Percentiles rank a stretch among this genome's conserved stretches.
Evolutionary conservation across 37 sponge, comb jelly and placozoan genomes (phyloP).

Genomic region (Tethya wilhelma): DNA sequence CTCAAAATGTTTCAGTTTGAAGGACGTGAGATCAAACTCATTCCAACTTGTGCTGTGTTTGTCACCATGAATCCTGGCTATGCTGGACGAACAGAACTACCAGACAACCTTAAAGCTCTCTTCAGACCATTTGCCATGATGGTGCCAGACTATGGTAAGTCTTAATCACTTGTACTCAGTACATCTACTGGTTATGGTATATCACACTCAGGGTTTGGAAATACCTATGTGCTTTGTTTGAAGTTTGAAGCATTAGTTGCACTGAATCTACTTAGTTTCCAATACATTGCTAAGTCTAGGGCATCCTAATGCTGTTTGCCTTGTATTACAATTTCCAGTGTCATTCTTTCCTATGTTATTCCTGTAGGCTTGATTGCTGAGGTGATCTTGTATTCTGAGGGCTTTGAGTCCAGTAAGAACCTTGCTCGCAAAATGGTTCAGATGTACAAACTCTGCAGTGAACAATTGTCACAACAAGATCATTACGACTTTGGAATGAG

Average conservation of each 20-base stretch:
- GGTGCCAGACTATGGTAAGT: conserved; percentile 98
- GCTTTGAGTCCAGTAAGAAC: conserved; percentile 94
- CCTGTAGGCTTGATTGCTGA: conserved; percentile 92
- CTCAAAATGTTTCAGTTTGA: conserved; percentile 94
- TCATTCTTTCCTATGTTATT: conserved; percentile 5
- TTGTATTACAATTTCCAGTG: too few species aligned
- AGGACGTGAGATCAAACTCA: conserved; percentile 96
- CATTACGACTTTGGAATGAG: conserved; percentile 99
- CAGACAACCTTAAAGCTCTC: conserved; percentile 98
- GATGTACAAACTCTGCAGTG: conserved; percentile 99
- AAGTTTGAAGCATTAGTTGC: too few species aligned
- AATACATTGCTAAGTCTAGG: too few species aligned
- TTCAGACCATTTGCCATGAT: conserved; percentile 99
- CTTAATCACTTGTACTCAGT: not conserved
- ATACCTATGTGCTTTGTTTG: too few species aligned
- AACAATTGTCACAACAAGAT: conserved; percentile 97
- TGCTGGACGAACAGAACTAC: conserved; percentile 98
- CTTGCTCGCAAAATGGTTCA: conserved; percentile 97
- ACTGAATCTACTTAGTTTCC: too few species aligned
- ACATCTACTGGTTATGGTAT: not conserved
- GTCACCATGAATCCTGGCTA: conserved; percentile 99
- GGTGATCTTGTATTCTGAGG: conserved; percentile 98
- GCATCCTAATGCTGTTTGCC: too few species aligned
- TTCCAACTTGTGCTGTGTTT: conserved; percentile 92
- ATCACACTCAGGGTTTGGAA: too few species aligned